A percentile compares a stretch with the other conserved stretches of the same genome.
Evolutionary conservation across 2,888 invertebrate species (phyloP).

Genomic region (Tyria jacobaeae): DNA sequence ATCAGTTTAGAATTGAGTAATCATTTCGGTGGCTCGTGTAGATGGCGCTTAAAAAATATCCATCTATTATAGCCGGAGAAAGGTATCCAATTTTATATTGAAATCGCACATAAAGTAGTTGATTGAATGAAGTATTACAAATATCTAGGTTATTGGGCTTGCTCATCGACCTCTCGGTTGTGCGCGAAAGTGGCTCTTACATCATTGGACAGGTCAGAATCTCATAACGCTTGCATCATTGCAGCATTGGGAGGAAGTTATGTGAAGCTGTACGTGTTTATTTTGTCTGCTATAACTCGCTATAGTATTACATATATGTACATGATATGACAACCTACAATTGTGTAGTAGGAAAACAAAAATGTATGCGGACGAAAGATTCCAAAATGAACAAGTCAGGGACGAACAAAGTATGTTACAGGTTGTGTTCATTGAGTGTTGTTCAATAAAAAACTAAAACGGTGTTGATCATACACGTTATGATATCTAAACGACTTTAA

Average conservation of each 20-base stretch:
- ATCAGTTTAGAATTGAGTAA: slow-evolving; percentile 27
- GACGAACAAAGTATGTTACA: neutral
- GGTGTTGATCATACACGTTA: neutral
- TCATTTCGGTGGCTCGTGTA: slow-evolving; percentile 25
- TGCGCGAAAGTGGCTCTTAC: slow-evolving; percentile 82
- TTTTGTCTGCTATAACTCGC: slow-evolving; percentile 46
- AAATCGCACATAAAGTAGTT: slow-evolving; percentile 50
- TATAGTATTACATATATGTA: slow-evolving; percentile 34
- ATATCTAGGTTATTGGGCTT: slow-evolving; percentile 79
- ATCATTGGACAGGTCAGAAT: slow-evolving; percentile 72
- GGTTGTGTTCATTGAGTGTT: neutral
- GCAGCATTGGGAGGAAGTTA: slow-evolving; percentile 72
- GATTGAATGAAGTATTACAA: slow-evolving; percentile 52
- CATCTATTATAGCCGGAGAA: slow-evolving; percentile 33
- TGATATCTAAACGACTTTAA: neutral
- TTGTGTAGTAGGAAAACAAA: slow-evolving; percentile 3
- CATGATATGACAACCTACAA: slow-evolving; percentile 23
- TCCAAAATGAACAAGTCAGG: slow-evolving; percentile 6
- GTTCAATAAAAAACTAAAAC: too few species aligned
- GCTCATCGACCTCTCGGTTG: slow-evolving; percentile 65
- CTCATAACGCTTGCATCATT: slow-evolving; percentile 80
- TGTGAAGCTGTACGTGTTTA: slow-evolving; percentile 52
- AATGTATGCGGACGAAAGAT: neutral
- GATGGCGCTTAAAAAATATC: slow-evolving; percentile 53
- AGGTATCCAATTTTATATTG: slow-evolving; percentile 41